Base-by-base conservation (phyloP, 53 echinoderm and acorn worm genomes). In the Zoroaster sp. region DNA sequence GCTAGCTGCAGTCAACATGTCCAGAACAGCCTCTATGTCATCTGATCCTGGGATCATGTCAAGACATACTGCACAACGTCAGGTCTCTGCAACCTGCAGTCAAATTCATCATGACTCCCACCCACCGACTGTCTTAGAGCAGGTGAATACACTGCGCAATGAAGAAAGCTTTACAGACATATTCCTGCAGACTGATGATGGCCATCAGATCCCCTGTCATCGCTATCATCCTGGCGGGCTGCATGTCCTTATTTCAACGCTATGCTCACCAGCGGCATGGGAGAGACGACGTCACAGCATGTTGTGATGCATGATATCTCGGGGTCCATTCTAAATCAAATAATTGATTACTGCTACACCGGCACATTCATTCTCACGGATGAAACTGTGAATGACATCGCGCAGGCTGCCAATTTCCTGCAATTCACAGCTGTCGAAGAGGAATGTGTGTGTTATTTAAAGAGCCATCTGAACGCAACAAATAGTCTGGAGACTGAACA, bases 341-440 rank as follows among this genome's bases (percentile, higher is more conserved):
- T 89, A 1, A 30, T 89, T 23, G 72, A 89, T 49, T 89, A 89
- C 72, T 53, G 78, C 59, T 89, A 89, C 72, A 80, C 89, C 0
- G 89, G 88, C 21, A 45, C 69, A 36, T 18, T 89, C 1, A 20
- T 53, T 25, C 51, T 89, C 15, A 79, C 72, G 13, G 36, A 47
- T 0, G 72, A 71, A 30, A 89, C 30, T 0, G 80, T 80, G 23
- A 36, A 72, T n/a, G 71, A 66, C 1, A 38, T 89, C 1, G 89
- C 80, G 40, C 54, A 89, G 30, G 89, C 72, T 1, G 51, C 89
- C 25, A 80, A 72, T 28, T 80, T 79, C 72, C 71, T 89, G 31
- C 89, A 89, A 54, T 80, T 89, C 72, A 14, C 37, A 4, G 80
- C 78, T 38, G 14, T 89, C 13, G 79, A 89, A 35, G 47, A 69